phyloP scores from a whole-genome alignment of 2,888 invertebrate species.

The Troides oblongomaculatus region DNA sequence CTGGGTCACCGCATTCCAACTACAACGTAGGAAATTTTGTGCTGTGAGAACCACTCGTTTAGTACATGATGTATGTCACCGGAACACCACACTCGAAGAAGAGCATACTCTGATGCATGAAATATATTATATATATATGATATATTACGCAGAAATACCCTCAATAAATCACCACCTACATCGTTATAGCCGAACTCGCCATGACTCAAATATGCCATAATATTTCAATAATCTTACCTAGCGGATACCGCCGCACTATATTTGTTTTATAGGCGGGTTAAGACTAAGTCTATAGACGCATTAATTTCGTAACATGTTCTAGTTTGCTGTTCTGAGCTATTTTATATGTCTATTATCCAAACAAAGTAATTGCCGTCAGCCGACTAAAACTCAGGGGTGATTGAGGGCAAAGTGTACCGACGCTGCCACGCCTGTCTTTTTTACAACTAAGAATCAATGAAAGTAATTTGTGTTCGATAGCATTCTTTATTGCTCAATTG shows the following conservation, averaged over 20 bases:
- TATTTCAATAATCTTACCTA: not conserved
- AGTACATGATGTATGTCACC: too few species aligned
- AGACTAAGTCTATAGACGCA: not conserved
- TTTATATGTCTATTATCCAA: conserved; percentile 7
- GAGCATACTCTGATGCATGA: too few species aligned
- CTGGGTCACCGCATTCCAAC: too few species aligned
- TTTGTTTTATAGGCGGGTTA: not conserved
- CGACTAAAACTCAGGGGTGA: conserved; percentile 27
- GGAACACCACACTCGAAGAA: too few species aligned
- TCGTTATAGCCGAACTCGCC: not conserved
- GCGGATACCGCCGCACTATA: not conserved
- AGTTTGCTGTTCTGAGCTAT: conserved; percentile 1
- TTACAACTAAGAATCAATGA: conserved; percentile 34
- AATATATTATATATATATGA: too few species aligned
- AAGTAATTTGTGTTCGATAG: conserved; percentile 32
- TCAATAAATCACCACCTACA: too few species aligned
- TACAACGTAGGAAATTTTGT: too few species aligned
- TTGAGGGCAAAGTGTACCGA: conserved; percentile 33
- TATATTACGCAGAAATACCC: too few species aligned
- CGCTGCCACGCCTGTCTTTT: conserved; percentile 34
- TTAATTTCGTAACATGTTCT: conserved; percentile 6
- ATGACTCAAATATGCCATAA: not conserved
- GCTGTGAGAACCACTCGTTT: too few species aligned
- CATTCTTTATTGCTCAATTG: conserved; percentile 29
- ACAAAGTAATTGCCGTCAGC: conserved; percentile 30